Conservation (phyloP, 2,888 invertebrate species). For the Ceramica pisi region DNA sequence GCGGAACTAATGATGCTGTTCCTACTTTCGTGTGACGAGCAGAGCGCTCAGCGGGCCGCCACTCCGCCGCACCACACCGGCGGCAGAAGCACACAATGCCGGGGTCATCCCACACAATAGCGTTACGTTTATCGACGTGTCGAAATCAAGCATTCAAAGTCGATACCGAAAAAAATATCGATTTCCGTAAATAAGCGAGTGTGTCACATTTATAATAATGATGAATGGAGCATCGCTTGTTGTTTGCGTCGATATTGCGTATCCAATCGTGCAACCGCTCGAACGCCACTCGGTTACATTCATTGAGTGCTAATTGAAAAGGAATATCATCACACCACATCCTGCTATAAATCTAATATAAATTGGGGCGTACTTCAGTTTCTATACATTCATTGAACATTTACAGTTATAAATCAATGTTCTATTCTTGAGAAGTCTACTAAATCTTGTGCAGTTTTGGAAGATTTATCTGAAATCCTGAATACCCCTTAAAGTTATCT, state of each 20-base stretch:
- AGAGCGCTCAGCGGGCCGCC: conserved; percentile 81
- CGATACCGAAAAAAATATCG: conserved; percentile 90
- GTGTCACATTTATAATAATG: conserved; percentile 91
- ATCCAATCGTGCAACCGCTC: conserved; percentile 86
- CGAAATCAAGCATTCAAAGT: conserved; percentile 86
- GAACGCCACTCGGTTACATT: conserved; percentile 78
- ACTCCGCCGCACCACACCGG: conserved; percentile 50
- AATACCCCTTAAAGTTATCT: conserved; percentile 33
- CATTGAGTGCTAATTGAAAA: conserved; percentile 89
- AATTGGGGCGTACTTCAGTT: conserved; percentile 83
- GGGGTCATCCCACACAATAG: conserved; percentile 88
- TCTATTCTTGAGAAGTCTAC: conserved; percentile 60
- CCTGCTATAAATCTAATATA: conserved; percentile 86
- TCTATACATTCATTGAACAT: conserved; percentile 69
- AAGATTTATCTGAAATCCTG: conserved; percentile 63
- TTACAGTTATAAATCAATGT: conserved; percentile 79
- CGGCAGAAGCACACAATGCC: conserved; percentile 72
- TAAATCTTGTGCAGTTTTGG: conserved; percentile 59
- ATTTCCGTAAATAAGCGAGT: conserved; percentile 91
- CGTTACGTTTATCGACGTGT: conserved; percentile 88
- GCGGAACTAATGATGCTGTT: conserved; percentile 86
- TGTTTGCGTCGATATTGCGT: conserved; percentile 87
- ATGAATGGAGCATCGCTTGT: conserved; percentile 88
- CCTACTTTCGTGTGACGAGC: conserved; percentile 76
- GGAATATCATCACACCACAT: conserved; percentile 83